Base-by-base conservation (phyloP, 2,797 vertebrate genomes). In the Uromys caudimaculatus region DNA sequence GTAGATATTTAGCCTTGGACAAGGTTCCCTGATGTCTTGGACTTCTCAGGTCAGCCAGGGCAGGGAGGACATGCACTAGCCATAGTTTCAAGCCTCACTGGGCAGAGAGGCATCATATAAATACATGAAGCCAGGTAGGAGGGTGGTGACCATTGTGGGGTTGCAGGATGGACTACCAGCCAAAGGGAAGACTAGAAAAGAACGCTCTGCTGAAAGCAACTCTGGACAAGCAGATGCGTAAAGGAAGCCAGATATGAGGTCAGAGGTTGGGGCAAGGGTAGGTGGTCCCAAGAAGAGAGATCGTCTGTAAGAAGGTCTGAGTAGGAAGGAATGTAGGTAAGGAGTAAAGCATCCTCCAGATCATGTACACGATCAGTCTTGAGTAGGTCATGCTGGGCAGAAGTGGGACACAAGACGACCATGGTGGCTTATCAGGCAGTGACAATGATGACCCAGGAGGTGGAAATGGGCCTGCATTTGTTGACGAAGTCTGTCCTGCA, bases 1-100 rank as follows among this genome's bases (percentile, higher is more conserved):
- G n/a, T 1, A 71, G 38, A 17, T 71, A 16, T 3, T 52, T 3
- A 1, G 32, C 64, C 32, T 88, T 29, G 11, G 35, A 13, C 32
- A n/a, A 2, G 50, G 82, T 76, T n/a, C 35, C 29, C 0, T 8
- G 38, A 19, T 29, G 16, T 41, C 0, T 9, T 41, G n/a, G 56
- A 47, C 24, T 32, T 54, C 69, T 50, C 5, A 38, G n/a, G 21
- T 8, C 47, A 77, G 44, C 13, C 13, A 16, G 38, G 44, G 29
- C 14, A 79, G 1, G 29, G 32, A 38, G 29, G 60, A 69, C 19
- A 82, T 52, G 21, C 4, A 21, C 10, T 64, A 58, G 3, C 3
- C 24, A 19, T 7, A 6, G 58, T 19, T 38, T 3, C 0, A 3
- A 19, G 17, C 2, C 5, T 58, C 8, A 5, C 11, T 32, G 1